Evolutionary conservation across 2,113 vertebrate species (phyloP).

Genomic region (Eudyptes chrysolophus): DNA sequence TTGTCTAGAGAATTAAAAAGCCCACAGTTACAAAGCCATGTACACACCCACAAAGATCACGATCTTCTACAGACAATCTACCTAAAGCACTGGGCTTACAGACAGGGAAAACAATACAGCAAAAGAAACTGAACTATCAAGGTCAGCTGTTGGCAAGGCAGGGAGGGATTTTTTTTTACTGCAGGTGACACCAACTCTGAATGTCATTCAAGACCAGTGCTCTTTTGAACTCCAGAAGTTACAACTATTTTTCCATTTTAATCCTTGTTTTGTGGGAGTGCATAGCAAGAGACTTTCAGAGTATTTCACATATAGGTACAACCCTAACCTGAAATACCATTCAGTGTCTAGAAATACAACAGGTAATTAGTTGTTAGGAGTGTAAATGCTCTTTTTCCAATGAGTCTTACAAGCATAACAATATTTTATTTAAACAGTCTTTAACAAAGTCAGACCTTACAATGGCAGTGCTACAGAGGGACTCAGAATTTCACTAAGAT

Average conservation of each 20-base stretch:
- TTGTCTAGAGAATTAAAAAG: not conserved
- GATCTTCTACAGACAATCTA: not conserved
- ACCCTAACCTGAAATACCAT: not conserved
- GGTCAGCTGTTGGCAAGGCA: not conserved
- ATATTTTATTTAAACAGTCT: not conserved
- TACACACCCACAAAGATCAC: not conserved
- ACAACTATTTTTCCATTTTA: not conserved
- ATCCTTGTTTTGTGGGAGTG: not conserved
- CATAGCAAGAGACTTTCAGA: not conserved
- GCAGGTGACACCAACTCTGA: not conserved
- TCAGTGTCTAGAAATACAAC: not conserved
- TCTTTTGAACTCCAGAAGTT: not conserved
- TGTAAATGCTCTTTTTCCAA: constrained; percentile 5
- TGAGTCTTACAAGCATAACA: not conserved
- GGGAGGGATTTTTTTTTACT: not conserved
- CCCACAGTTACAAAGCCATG: not conserved
- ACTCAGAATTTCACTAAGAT: not conserved
- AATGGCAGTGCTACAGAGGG: not conserved
- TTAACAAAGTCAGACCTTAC: not conserved
- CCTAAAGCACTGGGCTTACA: not conserved
- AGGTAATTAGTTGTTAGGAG: not conserved
- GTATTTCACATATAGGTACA: not conserved
- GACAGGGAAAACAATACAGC: not conserved
- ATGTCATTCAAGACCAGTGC: not conserved
- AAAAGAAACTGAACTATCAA: not conserved